Conservation (phyloP, 2,113 vertebrate genomes). For the Malurus alboscapulatus region DNA sequence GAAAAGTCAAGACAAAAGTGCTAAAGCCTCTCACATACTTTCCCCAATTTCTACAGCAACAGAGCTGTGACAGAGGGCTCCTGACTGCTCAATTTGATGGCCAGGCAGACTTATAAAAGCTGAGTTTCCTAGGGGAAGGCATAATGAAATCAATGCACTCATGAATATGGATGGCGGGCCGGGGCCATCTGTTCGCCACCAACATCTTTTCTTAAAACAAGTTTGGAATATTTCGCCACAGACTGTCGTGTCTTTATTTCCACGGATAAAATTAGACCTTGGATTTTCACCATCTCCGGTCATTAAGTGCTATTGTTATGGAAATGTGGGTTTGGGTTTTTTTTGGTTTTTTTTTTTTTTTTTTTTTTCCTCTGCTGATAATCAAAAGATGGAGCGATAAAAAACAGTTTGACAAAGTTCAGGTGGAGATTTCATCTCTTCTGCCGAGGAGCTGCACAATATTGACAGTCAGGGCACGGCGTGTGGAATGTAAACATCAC, state of each 20-base stretch:
- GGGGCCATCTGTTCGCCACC: constrained; percentile 72
- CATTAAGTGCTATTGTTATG: constrained; percentile 18
- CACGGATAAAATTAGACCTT: constrained; percentile 10
- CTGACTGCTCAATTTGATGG: constrained; percentile 74
- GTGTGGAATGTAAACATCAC: background rate
- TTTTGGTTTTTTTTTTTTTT: background rate
- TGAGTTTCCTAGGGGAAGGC: constrained; percentile 68
- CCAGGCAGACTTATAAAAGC: constrained; percentile 69
- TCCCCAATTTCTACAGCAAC: constrained; percentile 68
- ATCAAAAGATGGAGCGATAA: background rate
- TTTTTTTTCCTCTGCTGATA: accelerated
- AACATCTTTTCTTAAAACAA: constrained; percentile 61
- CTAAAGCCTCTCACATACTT: constrained; percentile 47
- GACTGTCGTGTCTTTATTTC: constrained; percentile 13
- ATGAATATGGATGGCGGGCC: constrained; percentile 75
- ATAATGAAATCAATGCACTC: constrained; percentile 71
- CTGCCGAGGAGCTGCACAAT: background rate
- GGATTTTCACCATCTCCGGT: constrained; percentile 3
- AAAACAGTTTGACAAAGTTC: background rate
- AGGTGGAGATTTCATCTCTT: background rate
- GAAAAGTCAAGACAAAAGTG: constrained; percentile 66
- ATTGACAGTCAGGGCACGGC: background rate
- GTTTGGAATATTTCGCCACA: constrained; percentile 29
- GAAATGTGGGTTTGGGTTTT: background rate
- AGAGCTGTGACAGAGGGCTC: constrained; percentile 66